Percentiles rank a stretch among this genome's conserved stretches.
Conservation (phyloP, 2,888 invertebrate species). For the Agapetus fuscipes region DNA sequence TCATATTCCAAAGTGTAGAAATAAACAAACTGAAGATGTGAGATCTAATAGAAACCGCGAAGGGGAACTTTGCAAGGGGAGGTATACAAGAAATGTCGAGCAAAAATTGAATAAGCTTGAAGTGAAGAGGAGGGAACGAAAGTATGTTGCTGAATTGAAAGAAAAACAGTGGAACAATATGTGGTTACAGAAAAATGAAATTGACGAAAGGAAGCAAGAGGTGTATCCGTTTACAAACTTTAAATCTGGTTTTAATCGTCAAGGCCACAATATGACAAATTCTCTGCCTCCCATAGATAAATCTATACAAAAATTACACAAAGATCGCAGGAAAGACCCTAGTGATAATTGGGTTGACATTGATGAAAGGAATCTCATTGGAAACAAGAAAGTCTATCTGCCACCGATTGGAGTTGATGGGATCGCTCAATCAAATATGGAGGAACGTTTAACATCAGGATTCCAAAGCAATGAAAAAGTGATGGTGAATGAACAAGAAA, state of each 20-base stretch:
- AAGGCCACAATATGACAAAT: neutral
- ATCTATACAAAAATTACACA: too few relatives aligned
- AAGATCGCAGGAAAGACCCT: neutral
- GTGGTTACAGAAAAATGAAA: too few relatives aligned
- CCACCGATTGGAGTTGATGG: constrained; percentile 28
- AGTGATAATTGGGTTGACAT: too few relatives aligned
- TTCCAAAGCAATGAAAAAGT: constrained; percentile 21
- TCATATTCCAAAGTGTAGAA: neutral
- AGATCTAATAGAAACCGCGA: too few relatives aligned
- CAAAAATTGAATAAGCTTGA: neutral
- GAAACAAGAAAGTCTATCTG: constrained; percentile 23
- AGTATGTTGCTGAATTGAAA: neutral
- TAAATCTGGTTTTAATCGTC: neutral
- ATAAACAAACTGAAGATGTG: neutral
- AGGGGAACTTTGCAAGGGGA: neutral
- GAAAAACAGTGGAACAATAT: neutral
- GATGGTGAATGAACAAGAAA: constrained; percentile 25
- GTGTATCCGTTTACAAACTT: neutral
- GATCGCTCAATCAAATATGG: too few relatives aligned
- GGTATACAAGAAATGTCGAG: neutral
- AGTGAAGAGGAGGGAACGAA: neutral
- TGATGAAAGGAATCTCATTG: too few relatives aligned
- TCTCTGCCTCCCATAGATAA: neutral
- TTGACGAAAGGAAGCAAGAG: neutral
- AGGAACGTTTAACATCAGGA: too few relatives aligned